Evolutionary conservation across 1,140 invertebrate genomes (phyloP).

Genomic region (Gryllus bimaculatus): DNA sequence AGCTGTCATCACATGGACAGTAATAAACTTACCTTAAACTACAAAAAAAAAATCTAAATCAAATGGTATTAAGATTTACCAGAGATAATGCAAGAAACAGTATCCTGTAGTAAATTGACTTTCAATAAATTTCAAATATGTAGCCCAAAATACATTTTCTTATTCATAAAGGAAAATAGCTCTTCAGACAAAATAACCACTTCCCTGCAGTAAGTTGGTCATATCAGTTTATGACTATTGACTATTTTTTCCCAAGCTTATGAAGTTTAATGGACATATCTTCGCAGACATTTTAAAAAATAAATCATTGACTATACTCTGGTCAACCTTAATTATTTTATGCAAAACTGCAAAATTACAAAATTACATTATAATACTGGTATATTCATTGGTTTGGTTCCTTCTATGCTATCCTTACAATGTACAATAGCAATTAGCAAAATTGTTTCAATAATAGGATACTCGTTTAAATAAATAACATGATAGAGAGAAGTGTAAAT

Average conservation of each 20-base stretch:
- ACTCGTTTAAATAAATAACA: too few relatives aligned
- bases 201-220: not conserved
- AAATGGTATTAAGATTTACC: not conserved
- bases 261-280: not conserved
- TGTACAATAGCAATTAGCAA: not conserved
- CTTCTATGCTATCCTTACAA: not conserved
- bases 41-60: not conserved
- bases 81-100: not conserved
- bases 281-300: not conserved
- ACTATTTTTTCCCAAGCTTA: not conserved
- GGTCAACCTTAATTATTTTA: constrained; percentile 5
- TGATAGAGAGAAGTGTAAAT: too few relatives aligned
- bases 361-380: constrained; percentile 6
- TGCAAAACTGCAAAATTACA: constrained; percentile 1
- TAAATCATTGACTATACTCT: not conserved
- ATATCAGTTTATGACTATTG: not conserved
- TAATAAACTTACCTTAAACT: not conserved
- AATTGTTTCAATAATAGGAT: not conserved
- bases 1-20: not conserved
- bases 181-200: not conserved
- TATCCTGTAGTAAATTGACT: not conserved
- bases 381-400: not conserved
- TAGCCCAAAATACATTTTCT: not conserved
- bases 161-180: not conserved
- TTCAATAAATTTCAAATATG: not conserved